Percentiles rank a stretch among this genome's conserved stretches.
These are phyloP conservation scores for Abscondita cerata DNA, from an alignment of 2,888 invertebrate species.

Conservation along the genomic window DNA sequence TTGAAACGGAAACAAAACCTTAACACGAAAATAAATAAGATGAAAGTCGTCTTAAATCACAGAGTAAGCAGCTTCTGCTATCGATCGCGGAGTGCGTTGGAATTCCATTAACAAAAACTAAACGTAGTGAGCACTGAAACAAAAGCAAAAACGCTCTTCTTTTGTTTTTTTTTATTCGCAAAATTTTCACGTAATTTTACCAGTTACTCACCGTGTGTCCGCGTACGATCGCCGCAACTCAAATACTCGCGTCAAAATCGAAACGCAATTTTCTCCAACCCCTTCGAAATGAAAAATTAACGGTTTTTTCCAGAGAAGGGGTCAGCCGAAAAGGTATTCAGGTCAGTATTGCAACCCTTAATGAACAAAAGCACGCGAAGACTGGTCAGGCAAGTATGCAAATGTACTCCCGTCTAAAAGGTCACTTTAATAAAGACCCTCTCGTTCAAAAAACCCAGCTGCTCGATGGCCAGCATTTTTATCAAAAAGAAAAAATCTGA, in stretches of 20 bases:
- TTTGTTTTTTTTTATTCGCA: too few relatives aligned
- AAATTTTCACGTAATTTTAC: too few relatives aligned
- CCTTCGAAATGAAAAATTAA: neutral
- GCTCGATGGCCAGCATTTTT: conserved; percentile 23
- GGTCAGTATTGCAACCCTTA: conserved; percentile 43
- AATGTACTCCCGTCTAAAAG: conserved; percentile 47
- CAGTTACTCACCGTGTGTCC: too few relatives aligned
- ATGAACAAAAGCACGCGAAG: conserved; percentile 39
- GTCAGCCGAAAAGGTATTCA: conserved; percentile 44
- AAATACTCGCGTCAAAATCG: too few relatives aligned
- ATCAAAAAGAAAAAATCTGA: conserved; percentile 16
- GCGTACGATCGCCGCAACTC: neutral
- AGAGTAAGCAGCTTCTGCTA: too few relatives aligned
- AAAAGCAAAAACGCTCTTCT: too few relatives aligned
- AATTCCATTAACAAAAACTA: too few relatives aligned
- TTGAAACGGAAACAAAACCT: too few relatives aligned
- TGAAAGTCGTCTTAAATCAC: too few relatives aligned
- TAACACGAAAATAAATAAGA: too few relatives aligned
- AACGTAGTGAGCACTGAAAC: too few relatives aligned
- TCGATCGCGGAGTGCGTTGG: too few relatives aligned
- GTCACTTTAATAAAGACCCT: conserved; percentile 32
- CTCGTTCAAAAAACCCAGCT: conserved; percentile 19
- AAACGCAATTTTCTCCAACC: neutral
- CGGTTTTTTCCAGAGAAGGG: conserved; percentile 25
- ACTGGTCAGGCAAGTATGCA: conserved; percentile 54